Percentiles rank a stretch among this genome's conserved stretches.
phyloP scores from a whole-genome alignment of 2,797 vertebrate species.

The Sebastes oblongus region DNA sequence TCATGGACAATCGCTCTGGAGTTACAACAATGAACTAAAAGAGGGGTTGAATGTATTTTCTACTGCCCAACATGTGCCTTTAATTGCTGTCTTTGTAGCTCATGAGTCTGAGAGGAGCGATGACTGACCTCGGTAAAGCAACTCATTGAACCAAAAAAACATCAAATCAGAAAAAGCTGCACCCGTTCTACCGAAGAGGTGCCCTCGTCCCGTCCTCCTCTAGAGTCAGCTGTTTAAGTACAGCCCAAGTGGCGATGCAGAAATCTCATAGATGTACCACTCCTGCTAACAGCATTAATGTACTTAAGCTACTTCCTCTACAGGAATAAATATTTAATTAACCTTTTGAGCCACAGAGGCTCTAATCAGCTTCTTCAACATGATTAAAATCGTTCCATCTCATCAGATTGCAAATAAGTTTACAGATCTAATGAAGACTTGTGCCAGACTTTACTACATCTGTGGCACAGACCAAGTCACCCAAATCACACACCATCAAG shows the following conservation, averaged over 20 bases:
- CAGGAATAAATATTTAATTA: constrained; percentile 63
- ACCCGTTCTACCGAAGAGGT: neutral
- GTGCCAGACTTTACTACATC: constrained; percentile 27
- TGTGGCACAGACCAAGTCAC: neutral
- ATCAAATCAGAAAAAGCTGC: neutral
- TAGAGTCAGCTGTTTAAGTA: neutral
- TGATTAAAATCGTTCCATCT: constrained; percentile 46
- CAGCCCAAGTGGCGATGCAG: neutral
- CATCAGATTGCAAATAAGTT: constrained; percentile 48
- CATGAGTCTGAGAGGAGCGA: neutral
- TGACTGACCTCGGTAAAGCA: neutral
- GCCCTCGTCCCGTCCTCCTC: neutral
- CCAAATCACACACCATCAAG: constrained; percentile 28
- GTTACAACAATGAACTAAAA: neutral
- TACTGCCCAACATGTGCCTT: neutral
- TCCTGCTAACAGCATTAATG: constrained; percentile 15
- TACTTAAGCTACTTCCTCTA: constrained; percentile 40
- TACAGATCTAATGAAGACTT: constrained; percentile 44
- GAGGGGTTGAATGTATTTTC: neutral
- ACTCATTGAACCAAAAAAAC: neutral
- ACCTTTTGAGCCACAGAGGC: constrained; percentile 46
- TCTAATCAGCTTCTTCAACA: constrained; percentile 52
- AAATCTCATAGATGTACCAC: neutral
- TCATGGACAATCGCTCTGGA: neutral
- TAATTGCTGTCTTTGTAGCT: neutral